A percentile compares a stretch with the other conserved stretches of the same genome.
These are phyloP conservation scores for Willowsia nigromaculata DNA, from an alignment of 2,888 invertebrate species.

Conservation along the genomic window DNA sequence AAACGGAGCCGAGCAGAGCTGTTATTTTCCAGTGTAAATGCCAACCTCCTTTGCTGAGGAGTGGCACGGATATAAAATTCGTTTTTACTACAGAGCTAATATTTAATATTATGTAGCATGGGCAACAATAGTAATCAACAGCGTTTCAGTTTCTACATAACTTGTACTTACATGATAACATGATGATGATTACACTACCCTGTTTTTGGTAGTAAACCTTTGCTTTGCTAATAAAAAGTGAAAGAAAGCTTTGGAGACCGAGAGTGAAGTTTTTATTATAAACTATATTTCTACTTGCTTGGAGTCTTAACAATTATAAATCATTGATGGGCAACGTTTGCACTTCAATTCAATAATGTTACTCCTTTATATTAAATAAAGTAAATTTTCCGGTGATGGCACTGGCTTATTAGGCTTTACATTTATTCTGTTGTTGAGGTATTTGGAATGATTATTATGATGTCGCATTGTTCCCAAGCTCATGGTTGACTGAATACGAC, in stretches of 20 bases:
- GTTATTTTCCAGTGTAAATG: slow-evolving; percentile 34
- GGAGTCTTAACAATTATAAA: too few species aligned
- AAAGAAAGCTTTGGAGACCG: too few species aligned
- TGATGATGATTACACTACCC: too few species aligned
- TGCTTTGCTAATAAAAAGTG: not conserved
- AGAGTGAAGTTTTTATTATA: too few species aligned
- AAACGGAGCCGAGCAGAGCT: slow-evolving; percentile 12
- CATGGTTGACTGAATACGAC: slow-evolving; percentile 55
- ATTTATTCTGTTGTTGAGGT: not conserved
- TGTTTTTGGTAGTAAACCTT: too few species aligned
- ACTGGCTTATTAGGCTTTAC: not conserved
- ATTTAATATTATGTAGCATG: not conserved
- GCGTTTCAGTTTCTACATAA: not conserved
- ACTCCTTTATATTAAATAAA: too few species aligned
- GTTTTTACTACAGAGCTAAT: slow-evolving; percentile 7
- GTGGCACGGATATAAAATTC: not conserved
- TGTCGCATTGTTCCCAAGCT: slow-evolving; percentile 60
- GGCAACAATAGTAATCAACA: not conserved
- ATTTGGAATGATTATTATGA: slow-evolving; percentile 16
- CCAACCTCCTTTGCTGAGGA: slow-evolving; percentile 6
- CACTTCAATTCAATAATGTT: too few species aligned
- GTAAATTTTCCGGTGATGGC: too few species aligned
- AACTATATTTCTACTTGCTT: too few species aligned
- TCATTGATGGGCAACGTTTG: too few species aligned
- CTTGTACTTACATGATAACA: not conserved